These are phyloP conservation scores for Amblyraja radiata DNA, from an alignment of 2,797 vertebrate species.

Conservation along the genomic window DNA sequence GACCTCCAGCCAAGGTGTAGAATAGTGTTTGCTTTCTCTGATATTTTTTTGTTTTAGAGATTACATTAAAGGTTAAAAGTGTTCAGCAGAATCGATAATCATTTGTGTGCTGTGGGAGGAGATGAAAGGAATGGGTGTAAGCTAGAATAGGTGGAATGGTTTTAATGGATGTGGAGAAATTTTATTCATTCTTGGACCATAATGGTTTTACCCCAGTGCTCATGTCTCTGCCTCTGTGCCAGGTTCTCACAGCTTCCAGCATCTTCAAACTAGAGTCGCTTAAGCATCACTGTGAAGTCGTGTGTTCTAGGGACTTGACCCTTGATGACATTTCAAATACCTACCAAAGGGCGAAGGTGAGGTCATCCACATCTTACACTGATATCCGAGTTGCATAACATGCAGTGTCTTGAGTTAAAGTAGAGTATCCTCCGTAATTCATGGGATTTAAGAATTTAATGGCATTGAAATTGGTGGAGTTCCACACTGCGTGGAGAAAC, in stretches of 20 bases:
- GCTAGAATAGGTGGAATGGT: not conserved
- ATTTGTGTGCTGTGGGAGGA: not conserved
- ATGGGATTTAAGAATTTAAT: not conserved
- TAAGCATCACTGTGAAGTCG: conserved; percentile 39
- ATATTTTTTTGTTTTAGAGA: not conserved
- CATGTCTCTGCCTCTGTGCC: not conserved
- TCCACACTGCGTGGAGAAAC: not conserved
- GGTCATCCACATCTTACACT: not conserved
- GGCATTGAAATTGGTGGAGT: not conserved
- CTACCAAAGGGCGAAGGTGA: conserved; percentile 41
- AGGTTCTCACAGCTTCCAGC: conserved; percentile 41
- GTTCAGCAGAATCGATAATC: no score
- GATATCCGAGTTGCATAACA: not conserved
- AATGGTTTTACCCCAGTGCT: not conserved
- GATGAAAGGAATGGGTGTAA: not conserved
- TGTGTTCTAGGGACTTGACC: conserved; percentile 39
- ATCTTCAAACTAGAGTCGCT: conserved; percentile 37
- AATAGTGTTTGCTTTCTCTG: not conserved
- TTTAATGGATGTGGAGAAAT: not conserved
- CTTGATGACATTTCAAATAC: not conserved
- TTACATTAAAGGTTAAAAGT: not conserved
- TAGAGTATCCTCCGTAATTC: not conserved
- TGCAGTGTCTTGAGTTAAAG: no score
- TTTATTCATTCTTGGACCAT: not conserved
- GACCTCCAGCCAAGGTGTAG: no score